Evolutionary conservation across 37 sponge, comb jelly and placozoan genomes (phyloP).

Genomic region (Ianthella basta): DNA sequence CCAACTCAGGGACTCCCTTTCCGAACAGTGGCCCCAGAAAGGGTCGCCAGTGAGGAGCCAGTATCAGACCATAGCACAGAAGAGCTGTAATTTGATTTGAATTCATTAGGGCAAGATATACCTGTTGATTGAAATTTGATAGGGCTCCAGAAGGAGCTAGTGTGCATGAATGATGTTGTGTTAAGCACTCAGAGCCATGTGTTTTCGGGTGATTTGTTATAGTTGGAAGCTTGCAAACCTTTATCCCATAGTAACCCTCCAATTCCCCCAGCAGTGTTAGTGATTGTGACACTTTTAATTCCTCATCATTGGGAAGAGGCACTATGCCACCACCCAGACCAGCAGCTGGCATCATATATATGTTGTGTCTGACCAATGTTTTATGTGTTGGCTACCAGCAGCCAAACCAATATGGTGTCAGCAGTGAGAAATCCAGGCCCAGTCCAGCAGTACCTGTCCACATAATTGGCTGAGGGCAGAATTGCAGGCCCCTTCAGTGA

Average conservation of each 20-base stretch:
- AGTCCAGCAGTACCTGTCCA: not conserved
- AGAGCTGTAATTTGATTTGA: no score
- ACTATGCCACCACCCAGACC: not conserved
- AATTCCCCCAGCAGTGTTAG: not conserved
- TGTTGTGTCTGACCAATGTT: not conserved
- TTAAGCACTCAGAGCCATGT: no score
- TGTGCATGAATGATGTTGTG: no score
- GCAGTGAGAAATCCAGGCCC: not conserved
- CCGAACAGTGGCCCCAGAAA: not conserved
- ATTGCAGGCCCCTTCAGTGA: not conserved
- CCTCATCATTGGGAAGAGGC: not conserved
- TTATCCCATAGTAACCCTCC: no score
- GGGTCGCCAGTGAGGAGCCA: not conserved
- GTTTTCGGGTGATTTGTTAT: no score
- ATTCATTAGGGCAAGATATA: no score
- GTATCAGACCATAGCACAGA: not conserved
- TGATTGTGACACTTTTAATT: not conserved
- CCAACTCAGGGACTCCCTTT: no score
- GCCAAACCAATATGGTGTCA: conserved; percentile 12
- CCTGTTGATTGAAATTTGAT: no score
- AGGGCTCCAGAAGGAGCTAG: no score
- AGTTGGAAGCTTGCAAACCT: no score
- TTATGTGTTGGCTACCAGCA: not conserved
- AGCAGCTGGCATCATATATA: not conserved
- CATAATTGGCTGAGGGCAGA: conserved; percentile 5